Percentiles rank a stretch among this genome's conserved stretches.
Evolutionary conservation across 2,888 invertebrate species (phyloP).

Genomic region (Chaitophorus viminalis): DNA sequence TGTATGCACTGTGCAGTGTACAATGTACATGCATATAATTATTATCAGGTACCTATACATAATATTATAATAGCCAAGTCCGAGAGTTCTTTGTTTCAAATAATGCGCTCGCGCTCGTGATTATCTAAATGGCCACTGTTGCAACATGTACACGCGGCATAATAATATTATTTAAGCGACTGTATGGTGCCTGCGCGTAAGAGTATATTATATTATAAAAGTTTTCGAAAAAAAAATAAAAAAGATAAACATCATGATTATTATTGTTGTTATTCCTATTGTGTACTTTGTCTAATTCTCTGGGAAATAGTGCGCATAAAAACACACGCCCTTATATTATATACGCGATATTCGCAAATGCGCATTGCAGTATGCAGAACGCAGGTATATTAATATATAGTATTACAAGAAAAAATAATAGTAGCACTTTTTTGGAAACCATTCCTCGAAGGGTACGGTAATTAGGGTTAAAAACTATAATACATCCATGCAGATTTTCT

Average conservation of each 20-base stretch:
- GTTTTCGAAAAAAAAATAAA: not conserved
- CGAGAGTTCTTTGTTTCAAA: not conserved
- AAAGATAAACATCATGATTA: not conserved
- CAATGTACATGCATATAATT: not conserved
- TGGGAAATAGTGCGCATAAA: not conserved
- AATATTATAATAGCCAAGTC: not conserved
- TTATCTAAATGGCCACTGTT: constrained; percentile 12
- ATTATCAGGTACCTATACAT: not conserved
- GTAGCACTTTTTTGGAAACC: too few relatives aligned
- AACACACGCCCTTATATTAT: too few relatives aligned
- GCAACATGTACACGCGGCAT: not conserved
- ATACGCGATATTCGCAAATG: too few relatives aligned
- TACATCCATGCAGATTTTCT: too few relatives aligned
- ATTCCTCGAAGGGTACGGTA: too few relatives aligned
- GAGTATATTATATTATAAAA: not conserved
- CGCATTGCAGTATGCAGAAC: too few relatives aligned
- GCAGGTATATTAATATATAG: too few relatives aligned
- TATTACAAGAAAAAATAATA: too few relatives aligned
- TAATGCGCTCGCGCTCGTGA: not conserved
- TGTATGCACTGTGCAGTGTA: not conserved
- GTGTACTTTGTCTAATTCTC: not conserved
- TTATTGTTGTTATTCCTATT: not conserved
- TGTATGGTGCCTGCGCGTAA: not conserved
- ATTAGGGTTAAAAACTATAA: too few relatives aligned
- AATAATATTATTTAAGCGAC: constrained; percentile 11